Percentiles rank a stretch among this genome's conserved stretches.
These are phyloP conservation scores for Actenoides lindsayi DNA, from an alignment of 2,113 vertebrate genomes.

Conservation along the genomic window DNA sequence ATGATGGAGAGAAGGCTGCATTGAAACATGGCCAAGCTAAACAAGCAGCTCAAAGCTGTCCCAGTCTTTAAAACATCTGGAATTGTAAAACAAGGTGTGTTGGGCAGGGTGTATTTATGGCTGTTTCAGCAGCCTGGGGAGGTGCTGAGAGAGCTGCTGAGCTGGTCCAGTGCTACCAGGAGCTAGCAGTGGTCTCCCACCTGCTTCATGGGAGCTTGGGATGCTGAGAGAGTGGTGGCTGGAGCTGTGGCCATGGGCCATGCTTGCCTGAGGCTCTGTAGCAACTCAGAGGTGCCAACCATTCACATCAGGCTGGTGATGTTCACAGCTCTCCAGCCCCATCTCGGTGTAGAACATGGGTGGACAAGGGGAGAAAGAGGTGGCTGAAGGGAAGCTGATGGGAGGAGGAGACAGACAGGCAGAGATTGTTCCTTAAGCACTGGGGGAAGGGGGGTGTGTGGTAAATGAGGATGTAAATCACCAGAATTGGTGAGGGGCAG, in stretches of 20 bases:
- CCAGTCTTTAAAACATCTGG: no score
- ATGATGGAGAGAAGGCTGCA: background rate
- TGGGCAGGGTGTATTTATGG: background rate
- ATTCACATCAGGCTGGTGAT: fast-evolving
- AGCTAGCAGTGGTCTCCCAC: background rate
- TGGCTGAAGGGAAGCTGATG: background rate
- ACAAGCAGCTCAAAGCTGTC: background rate
- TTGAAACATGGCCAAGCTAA: fast-evolving
- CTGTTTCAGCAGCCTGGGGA: background rate
- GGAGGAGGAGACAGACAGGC: background rate
- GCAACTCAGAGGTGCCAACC: background rate
- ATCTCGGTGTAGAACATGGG: fast-evolving
- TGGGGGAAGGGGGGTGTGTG: background rate
- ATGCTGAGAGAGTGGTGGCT: background rate
- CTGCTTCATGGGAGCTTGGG: background rate
- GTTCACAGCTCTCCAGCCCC: background rate
- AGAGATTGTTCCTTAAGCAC: conserved; percentile 40
- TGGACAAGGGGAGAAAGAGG: background rate
- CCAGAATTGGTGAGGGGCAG: conserved; percentile 62
- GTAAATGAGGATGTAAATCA: conserved; percentile 56
- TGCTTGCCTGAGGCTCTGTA: background rate
- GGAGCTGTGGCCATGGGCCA: fast-evolving
- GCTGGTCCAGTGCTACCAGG: background rate
- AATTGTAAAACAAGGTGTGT: background rate
- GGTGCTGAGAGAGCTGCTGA: background rate